A percentile compares a stretch with the other conserved stretches of the same genome.
Evolutionary conservation across 2,113 vertebrate genomes (phyloP).

Genomic region (Centropristis striata): DNA sequence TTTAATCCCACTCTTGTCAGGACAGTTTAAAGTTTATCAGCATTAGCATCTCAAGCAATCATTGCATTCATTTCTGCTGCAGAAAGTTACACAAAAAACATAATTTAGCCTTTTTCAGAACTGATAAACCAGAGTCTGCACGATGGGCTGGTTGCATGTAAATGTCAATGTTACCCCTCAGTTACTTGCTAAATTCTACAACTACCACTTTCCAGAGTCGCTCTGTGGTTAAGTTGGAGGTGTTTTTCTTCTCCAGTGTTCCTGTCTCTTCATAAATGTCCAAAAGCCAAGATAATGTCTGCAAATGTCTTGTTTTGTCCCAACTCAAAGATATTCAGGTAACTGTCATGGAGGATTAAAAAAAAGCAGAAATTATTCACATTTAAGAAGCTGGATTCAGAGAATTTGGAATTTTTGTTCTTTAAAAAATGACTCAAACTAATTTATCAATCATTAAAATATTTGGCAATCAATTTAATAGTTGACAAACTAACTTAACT

Average conservation of each 20-base stretch:
- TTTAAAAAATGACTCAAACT: too few relatives aligned
- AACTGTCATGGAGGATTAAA: too few relatives aligned
- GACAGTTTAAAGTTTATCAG: not conserved
- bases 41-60: not conserved
- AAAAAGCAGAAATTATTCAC: too few relatives aligned
- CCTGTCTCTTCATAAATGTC: slow-evolving; percentile 14
- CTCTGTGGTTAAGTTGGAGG: slow-evolving; percentile 21
- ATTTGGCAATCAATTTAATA: too few relatives aligned
- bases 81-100: not conserved
- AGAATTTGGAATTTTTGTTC: too few relatives aligned
- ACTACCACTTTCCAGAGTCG: slow-evolving; percentile 41
- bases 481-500: too few relatives aligned
- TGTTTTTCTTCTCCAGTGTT: slow-evolving; percentile 22
- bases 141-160: slow-evolving; percentile 47
- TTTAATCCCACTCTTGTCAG: not conserved
- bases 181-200: slow-evolving; percentile 79
- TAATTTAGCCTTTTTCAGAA: not conserved
- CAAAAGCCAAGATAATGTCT: too few relatives aligned
- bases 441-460: too few relatives aligned
- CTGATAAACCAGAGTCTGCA: slow-evolving; percentile 39
- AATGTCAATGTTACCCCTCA: slow-evolving; percentile 73
- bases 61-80: not conserved
- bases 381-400: too few relatives aligned
- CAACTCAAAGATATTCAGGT: too few relatives aligned
- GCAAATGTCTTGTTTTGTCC: too few relatives aligned